Evolutionary conservation across 2,797 vertebrate genomes (phyloP).

Genomic region (Sebastes minor): DNA sequence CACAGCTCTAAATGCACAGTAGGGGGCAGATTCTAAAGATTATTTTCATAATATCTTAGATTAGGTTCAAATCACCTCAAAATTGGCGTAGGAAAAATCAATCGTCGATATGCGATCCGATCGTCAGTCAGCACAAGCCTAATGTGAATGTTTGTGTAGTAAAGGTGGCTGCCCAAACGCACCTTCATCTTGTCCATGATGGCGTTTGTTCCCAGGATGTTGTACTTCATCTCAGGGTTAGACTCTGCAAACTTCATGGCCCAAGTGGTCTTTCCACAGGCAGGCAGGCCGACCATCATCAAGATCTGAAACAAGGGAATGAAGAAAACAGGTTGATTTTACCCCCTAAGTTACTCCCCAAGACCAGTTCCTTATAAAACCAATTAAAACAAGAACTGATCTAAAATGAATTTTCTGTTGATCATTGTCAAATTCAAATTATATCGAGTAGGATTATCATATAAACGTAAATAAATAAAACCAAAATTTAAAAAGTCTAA

Average conservation of each 20-base stretch:
- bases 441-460: too few species aligned
- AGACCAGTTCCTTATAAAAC: background rate
- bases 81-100: too few species aligned
- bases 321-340: background rate
- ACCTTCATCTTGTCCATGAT: conserved; percentile 99
- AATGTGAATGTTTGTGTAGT: background rate
- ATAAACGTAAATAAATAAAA: background rate
- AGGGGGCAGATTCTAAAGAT: background rate
- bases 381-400: background rate
- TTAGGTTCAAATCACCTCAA: background rate
- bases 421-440: background rate
- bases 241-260: conserved; percentile 86
- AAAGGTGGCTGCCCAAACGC: background rate
- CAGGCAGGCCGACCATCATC: conserved; percentile 97
- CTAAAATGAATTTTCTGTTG: background rate
- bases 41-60: background rate
- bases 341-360: background rate
- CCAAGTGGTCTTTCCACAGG: conserved; percentile 95
- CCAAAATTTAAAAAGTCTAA: too few species aligned
- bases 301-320: conserved; percentile 82
- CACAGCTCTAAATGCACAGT: background rate
- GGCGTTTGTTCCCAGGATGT: conserved; percentile 94
- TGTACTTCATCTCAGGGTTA: conserved; percentile 92
- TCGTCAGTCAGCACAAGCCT: background rate
- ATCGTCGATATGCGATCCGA: too few species aligned